Base-by-base conservation (phyloP, 1,140 invertebrate species). In the Drosophila biarmipes region DNA sequence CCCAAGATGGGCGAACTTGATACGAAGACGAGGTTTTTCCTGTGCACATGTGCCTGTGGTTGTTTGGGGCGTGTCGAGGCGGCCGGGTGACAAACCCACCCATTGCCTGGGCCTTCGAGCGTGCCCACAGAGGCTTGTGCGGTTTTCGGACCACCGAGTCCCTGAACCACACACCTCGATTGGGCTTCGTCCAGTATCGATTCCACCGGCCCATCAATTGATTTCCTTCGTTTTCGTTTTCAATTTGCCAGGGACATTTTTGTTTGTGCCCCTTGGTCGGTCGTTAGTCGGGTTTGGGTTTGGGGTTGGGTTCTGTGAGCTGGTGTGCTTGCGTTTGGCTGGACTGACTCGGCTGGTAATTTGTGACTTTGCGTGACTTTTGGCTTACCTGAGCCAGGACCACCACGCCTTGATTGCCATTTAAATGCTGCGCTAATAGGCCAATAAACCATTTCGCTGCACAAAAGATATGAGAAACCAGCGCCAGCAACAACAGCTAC, bases 381-480 rank as follows among this genome's bases (percentile, higher is more conserved):
- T 62, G 71, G 85, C 63, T 81, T 71, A 84, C 84, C 84, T 82
- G 79, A 31, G 66, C 0, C 24, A 24, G 24, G 7, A 8, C 29
- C 61, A 69, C 59, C 84, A 63, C 85, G 72, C 84, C 85, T 77
- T 84, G 79, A 89, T 89, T 89, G 73, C 76, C 85, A 90, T 86
- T 91, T 91, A 91, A 91, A 91, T 86, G 84, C 75, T 63, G 55
- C 80, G 73, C 89, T 91, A 91, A 91, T 91, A 89, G 89, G 80
- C 75, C 89, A 91, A 91, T 91, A 91, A 90, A 91, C 55, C 89
- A 90, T 81, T 80, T 77, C 61, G 77, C 51, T 76, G 73, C 73
- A 56, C 78, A 68, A 67, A 71, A 66, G 59, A 82, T 73, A 74
- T 57, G 54, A 29, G 42, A 55, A 40, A 74, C 31, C 56, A 48